These are phyloP conservation scores for Xenopus tropicalis DNA, from an alignment of 2,113 vertebrate species.

Conservation along the genomic window UCB_Xtro_10.0 CM004443.2:128826501-128827000, in stretches of 20 bases:
- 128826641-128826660: constrained; percentile 32
- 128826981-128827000: constrained; percentile 10
- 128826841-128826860: not conserved
- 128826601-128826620: not conserved
- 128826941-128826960: constrained; percentile 34
- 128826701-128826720: constrained; percentile 18
- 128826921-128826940: constrained; percentile 22
- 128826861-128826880: not conserved
- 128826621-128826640: constrained; percentile 20
- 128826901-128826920: not conserved
- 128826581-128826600: constrained; percentile 19
- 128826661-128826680: constrained; percentile 15
- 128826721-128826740: constrained; percentile 38
- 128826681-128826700: constrained; percentile 30
- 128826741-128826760: constrained; percentile 19
- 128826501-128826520: too few species aligned
- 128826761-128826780: constrained; percentile 12
- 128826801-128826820: not conserved
- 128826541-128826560: too few species aligned
- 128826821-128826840: constrained; percentile 5
- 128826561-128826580: not conserved
- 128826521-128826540: too few species aligned
- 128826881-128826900: constrained; percentile 29
- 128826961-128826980: constrained; percentile 3
- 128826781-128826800: not conserved